Percentiles rank a stretch among this genome's conserved stretches.
Evolutionary conservation across 2,888 invertebrate genomes (phyloP).

Genomic region (Netelia fuscicornis): DNA sequence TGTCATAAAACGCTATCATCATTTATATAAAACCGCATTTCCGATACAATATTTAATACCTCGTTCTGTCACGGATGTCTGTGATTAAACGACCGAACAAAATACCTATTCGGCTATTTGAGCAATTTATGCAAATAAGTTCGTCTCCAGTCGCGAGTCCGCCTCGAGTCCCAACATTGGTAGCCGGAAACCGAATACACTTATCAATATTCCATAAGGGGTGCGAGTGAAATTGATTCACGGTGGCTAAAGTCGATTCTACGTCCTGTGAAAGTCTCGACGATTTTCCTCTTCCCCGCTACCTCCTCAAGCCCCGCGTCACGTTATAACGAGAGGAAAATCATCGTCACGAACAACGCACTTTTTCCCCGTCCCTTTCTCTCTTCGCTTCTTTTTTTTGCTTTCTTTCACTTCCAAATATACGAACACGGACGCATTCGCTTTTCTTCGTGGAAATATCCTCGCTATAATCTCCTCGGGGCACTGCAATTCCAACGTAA

Average conservation of each 20-base stretch:
- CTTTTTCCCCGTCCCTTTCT: constrained; percentile 16
- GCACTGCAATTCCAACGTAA: constrained; percentile 41
- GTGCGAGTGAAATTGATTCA: constrained; percentile 15
- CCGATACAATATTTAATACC: too few relatives aligned
- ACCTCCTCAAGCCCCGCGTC: neutral
- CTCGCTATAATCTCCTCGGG: constrained; percentile 47
- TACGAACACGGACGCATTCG: constrained; percentile 11
- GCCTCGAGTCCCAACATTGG: neutral
- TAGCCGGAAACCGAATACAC: neutral
- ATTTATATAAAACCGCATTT: too few relatives aligned
- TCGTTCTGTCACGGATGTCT: too few relatives aligned
- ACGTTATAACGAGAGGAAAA: constrained; percentile 46
- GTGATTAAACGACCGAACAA: too few relatives aligned
- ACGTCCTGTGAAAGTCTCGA: neutral
- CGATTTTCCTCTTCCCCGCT: neutral
- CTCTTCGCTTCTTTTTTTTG: neutral
- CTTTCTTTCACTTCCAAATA: neutral
- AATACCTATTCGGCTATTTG: too few relatives aligned
- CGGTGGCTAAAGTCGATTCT: neutral
- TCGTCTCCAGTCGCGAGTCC: neutral
- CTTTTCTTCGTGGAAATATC: constrained; percentile 45
- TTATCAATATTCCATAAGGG: neutral
- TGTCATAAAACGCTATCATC: too few relatives aligned
- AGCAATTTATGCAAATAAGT: neutral
- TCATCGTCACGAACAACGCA: constrained; percentile 7